Evolutionary conservation across 2,888 invertebrate species (phyloP).

Genomic region (Acrobasis suavella): DNA sequence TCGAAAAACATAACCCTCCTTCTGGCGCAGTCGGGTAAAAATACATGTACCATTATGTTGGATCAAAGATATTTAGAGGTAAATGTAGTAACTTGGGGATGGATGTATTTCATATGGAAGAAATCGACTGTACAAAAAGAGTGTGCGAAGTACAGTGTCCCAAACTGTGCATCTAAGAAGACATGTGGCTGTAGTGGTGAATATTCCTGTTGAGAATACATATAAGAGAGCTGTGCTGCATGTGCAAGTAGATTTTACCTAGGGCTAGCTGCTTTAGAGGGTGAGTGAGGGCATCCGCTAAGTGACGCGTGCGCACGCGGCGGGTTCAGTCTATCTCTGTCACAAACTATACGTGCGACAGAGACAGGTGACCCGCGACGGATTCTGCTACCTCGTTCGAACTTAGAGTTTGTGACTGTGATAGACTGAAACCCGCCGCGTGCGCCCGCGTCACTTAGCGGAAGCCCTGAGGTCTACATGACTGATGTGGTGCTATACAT

Average conservation of each 20-base stretch:
- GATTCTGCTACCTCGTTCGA: too few species aligned
- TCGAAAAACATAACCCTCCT: too few species aligned
- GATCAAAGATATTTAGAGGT: background rate
- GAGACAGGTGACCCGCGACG: too few species aligned
- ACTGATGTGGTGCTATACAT: slow-evolving; percentile 34
- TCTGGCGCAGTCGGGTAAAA: slow-evolving; percentile 6
- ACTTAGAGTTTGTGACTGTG: too few species aligned
- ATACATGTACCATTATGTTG: background rate
- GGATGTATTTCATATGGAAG: slow-evolving; percentile 51
- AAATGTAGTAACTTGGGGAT: slow-evolving; percentile 32
- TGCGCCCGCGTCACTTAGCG: too few species aligned
- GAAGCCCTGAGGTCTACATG: slow-evolving; percentile 40
- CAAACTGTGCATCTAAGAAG: slow-evolving; percentile 48
- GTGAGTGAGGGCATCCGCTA: too few species aligned
- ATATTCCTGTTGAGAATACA: slow-evolving; percentile 36
- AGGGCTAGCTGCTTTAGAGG: slow-evolving; percentile 42
- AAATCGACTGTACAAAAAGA: slow-evolving; percentile 36
- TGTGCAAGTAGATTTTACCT: slow-evolving; percentile 31
- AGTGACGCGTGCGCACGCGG: too few species aligned
- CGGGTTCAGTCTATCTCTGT: too few species aligned
- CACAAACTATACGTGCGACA: too few species aligned
- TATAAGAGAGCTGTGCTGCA: slow-evolving; percentile 32
- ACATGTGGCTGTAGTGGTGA: slow-evolving; percentile 44
- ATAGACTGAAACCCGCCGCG: too few species aligned
- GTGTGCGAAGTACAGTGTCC: slow-evolving; percentile 44